Evolutionary conservation across 2,113 vertebrate species (phyloP).

Genomic region (Nycticebus coucang): DNA sequence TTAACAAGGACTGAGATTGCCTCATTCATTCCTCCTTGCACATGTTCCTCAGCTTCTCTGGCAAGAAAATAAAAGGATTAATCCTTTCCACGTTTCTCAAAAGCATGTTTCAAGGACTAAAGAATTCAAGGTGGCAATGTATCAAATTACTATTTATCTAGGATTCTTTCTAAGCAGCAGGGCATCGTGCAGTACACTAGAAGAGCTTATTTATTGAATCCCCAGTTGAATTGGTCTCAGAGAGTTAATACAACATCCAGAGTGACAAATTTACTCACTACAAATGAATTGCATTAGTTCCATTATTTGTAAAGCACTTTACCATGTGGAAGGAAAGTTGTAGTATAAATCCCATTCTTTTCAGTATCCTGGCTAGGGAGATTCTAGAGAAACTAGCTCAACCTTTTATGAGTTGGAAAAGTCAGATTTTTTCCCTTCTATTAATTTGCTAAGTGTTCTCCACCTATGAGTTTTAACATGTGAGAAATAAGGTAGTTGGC

Average conservation of each 20-base stretch:
- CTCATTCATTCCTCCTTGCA: background rate
- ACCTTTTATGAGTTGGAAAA: conserved; percentile 46
- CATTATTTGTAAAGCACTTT: conserved; percentile 70
- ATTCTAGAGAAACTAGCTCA: background rate
- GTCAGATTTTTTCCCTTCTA: conserved; percentile 4
- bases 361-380: conserved; percentile 28
- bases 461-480: background rate
- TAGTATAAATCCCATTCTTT: conserved; percentile 61
- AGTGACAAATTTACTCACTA: conserved; percentile 72
- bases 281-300: conserved; percentile 65
- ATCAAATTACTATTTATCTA: conserved; percentile 47
- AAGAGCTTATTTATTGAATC: conserved; percentile 66
- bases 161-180: conserved; percentile 12
- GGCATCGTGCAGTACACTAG: background rate
- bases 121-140: conserved; percentile 45
- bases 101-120: conserved; percentile 48
- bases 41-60: conserved; percentile 1
- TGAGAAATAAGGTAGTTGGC: background rate
- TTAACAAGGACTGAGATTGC: background rate
- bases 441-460: conserved; percentile 50
- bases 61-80: background rate
- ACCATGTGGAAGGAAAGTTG: conserved; percentile 66
- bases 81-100: conserved; percentile 36
- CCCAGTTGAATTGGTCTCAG: conserved; percentile 57
- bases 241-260: conserved; percentile 64